These are phyloP conservation scores for Megaceryle maxima DNA, from an alignment of 2,113 vertebrate genomes.

Conservation along the genomic window DNA sequence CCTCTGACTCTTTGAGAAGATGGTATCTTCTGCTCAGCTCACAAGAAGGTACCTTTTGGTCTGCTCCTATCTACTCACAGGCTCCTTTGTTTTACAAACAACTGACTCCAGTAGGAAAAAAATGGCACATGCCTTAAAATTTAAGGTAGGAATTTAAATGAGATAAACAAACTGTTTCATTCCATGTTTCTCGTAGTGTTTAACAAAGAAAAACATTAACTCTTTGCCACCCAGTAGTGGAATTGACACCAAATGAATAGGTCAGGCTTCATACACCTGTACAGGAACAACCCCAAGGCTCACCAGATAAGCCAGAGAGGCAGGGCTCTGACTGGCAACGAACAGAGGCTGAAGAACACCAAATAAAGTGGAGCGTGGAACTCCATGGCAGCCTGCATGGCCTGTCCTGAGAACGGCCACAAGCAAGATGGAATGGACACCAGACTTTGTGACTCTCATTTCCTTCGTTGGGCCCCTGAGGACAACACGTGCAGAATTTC, in stretches of 20 bases:
- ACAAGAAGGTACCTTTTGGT: neutral
- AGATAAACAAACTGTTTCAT: neutral
- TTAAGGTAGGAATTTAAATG: neutral
- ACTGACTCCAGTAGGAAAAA: neutral
- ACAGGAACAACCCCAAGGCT: neutral
- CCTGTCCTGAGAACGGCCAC: rapidly evolving
- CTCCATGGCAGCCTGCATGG: neutral
- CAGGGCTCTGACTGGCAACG: neutral
- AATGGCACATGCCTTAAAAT: neutral
- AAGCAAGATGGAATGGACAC: neutral
- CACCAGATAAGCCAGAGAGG: neutral
- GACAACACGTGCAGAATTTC: neutral
- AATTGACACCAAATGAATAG: neutral
- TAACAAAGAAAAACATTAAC: neutral
- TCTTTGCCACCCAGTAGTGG: neutral
- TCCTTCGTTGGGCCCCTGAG: neutral
- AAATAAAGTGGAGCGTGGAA: neutral
- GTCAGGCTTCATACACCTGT: neutral
- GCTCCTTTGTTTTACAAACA: neutral
- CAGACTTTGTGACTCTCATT: neutral
- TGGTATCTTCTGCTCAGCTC: neutral
- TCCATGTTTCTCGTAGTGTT: neutral
- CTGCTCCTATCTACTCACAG: neutral
- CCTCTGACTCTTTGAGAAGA: neutral
- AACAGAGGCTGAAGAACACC: neutral